Conservation (phyloP, 2,113 vertebrate genomes). For the Barnardius zonarius region DNA sequence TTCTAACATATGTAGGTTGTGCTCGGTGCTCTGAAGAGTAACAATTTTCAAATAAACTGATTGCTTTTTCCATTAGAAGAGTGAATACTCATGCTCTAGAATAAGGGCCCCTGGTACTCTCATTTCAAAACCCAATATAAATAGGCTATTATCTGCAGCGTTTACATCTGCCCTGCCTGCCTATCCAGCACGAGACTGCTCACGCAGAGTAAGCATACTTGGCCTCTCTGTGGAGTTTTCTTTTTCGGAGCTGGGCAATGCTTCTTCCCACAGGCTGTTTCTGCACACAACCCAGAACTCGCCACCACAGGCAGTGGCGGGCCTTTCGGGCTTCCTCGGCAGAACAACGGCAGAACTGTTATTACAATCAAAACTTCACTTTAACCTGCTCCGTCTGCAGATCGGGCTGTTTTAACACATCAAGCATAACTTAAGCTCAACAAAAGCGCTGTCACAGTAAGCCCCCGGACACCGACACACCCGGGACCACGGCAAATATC, state of each 20-base stretch:
- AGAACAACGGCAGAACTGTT: fast-evolving
- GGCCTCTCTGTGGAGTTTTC: neutral
- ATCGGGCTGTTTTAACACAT: fast-evolving
- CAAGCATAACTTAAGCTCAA: fast-evolving
- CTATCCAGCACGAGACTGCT: neutral
- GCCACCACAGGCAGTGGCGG: fast-evolving
- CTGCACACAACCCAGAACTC: fast-evolving
- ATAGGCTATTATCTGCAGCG: fast-evolving
- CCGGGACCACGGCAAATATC: fast-evolving
- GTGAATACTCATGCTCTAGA: neutral
- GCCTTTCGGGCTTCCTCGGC: fast-evolving
- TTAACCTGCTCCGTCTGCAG: neutral
- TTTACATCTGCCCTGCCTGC: no score
- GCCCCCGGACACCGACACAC: fast-evolving
- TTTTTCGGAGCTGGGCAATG: fast-evolving
- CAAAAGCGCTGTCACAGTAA: fast-evolving
- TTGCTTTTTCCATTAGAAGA: neutral
- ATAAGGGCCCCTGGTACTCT: neutral
- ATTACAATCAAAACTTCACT: neutral
- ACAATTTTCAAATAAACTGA: neutral
- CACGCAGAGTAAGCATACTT: fast-evolving
- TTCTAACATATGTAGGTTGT: neutral
- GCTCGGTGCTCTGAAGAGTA: neutral
- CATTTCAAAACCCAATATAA: neutral
- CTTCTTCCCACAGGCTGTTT: no score